Evolutionary conservation across 2,888 invertebrate genomes (phyloP).

Genomic region (Sinotaia quadrata): DNA sequence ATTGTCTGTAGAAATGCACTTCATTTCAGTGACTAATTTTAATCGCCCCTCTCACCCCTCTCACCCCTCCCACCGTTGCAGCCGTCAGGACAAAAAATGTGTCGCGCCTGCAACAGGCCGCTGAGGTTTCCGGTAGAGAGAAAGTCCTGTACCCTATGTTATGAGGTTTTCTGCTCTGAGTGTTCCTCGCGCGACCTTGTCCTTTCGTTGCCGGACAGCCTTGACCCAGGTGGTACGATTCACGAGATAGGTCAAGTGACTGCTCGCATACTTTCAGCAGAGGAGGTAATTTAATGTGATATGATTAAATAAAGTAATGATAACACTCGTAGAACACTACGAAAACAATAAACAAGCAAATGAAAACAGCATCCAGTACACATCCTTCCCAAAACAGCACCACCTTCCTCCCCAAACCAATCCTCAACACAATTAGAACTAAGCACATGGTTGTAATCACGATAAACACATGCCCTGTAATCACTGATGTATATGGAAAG

Average conservation of each 20-base stretch:
- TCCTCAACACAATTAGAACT: too few relatives aligned
- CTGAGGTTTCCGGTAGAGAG: constrained; percentile 24
- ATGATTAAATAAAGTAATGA: too few relatives aligned
- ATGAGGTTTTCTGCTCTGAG: constrained; percentile 22
- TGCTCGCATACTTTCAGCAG: constrained; percentile 4
- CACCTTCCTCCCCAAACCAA: too few relatives aligned
- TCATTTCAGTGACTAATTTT: too few relatives aligned
- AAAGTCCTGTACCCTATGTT: constrained; percentile 19
- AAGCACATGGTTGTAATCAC: too few relatives aligned
- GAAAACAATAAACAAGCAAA: too few relatives aligned
- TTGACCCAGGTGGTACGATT: constrained; percentile 17
- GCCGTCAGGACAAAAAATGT: constrained; percentile 24
- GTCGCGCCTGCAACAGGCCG: constrained; percentile 14
- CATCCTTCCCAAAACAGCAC: too few relatives aligned
- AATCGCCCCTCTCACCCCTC: not conserved
- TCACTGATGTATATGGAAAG: too few relatives aligned
- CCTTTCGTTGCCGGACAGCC: constrained; percentile 17
- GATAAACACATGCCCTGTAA: too few relatives aligned
- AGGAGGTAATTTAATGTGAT: constrained; percentile 12
- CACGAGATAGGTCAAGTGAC: constrained; percentile 19
- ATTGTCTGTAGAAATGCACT: too few relatives aligned
- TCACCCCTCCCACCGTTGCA: not conserved
- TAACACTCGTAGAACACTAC: too few relatives aligned
- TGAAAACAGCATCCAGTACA: too few relatives aligned
- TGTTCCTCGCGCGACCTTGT: constrained; percentile 28